Evolutionary conservation across 1,140 invertebrate species (phyloP).

Genomic region (Amyelois transitella): DNA sequence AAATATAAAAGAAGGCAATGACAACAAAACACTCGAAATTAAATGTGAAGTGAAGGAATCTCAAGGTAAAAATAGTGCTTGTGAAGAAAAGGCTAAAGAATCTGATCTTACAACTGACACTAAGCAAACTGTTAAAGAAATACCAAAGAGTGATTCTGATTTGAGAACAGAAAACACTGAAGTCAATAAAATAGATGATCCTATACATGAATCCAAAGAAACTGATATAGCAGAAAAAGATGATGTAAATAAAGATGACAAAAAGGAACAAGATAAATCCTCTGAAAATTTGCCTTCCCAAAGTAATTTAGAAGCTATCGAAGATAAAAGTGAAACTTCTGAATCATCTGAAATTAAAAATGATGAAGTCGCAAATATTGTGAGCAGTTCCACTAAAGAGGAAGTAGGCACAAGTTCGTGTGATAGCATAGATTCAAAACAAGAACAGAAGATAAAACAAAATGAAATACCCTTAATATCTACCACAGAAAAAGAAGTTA

Average conservation of each 20-base stretch:
- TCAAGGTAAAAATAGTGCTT: neutral
- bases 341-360: neutral
- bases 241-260: neutral
- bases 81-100: neutral
- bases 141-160: neutral
- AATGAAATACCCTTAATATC: neutral
- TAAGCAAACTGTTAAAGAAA: neutral
- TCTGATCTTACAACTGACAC: neutral
- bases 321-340: neutral
- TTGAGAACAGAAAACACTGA: neutral
- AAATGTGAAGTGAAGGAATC: neutral
- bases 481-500: neutral
- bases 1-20: constrained; percentile 12
- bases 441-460: neutral
- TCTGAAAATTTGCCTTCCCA: neutral
- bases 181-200: neutral
- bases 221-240: neutral
- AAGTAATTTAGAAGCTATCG: neutral
- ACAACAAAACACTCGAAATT: constrained; percentile 1
- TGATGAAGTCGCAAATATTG: neutral
- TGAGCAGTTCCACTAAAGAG: neutral
- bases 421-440: neutral
- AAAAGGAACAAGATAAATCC: neutral
- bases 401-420: neutral
- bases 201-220: neutral